Percentiles rank a stretch among this genome's conserved stretches.
Conservation (phyloP, 2,113 vertebrate genomes). For the Poicephalus meyeri region DNA sequence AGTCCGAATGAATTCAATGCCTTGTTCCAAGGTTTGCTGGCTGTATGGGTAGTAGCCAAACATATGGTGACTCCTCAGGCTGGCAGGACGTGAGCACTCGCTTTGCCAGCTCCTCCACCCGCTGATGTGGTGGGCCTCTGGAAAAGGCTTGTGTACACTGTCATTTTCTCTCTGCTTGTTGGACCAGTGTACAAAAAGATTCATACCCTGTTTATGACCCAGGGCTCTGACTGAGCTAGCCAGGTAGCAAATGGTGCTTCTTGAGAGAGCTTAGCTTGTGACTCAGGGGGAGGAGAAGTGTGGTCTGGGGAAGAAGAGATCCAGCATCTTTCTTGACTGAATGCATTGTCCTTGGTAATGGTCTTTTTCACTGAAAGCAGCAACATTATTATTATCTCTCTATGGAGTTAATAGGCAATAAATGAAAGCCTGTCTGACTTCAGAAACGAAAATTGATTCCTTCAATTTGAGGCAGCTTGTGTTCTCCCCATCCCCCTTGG, state of each 20-base stretch:
- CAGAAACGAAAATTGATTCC: constrained; percentile 48
- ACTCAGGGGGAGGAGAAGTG: neutral
- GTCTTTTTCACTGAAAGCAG: constrained; percentile 12
- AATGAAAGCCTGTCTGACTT: constrained; percentile 29
- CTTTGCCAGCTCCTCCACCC: neutral
- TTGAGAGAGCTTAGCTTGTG: neutral
- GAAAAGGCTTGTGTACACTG: neutral
- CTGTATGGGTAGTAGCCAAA: constrained; percentile 26
- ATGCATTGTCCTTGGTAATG: neutral
- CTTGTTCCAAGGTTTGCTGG: constrained; percentile 1
- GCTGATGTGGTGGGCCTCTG: neutral
- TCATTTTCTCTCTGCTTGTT: neutral
- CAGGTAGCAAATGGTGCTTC: neutral
- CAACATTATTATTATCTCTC: constrained; percentile 8
- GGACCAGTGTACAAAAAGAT: neutral
- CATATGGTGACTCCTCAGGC: neutral
- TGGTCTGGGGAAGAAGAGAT: neutral
- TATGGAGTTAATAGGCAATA: constrained; percentile 10
- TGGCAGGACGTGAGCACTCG: neutral
- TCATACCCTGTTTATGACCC: neutral
- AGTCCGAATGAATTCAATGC: neutral
- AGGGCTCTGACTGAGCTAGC: neutral
- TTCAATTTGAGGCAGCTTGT: constrained; percentile 22
- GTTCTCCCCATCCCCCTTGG: constrained; percentile 2
- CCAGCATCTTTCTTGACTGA: neutral